phyloP scores from a whole-genome alignment of 1,140 invertebrate species.

The Stegodyphus mimosarum region DNA sequence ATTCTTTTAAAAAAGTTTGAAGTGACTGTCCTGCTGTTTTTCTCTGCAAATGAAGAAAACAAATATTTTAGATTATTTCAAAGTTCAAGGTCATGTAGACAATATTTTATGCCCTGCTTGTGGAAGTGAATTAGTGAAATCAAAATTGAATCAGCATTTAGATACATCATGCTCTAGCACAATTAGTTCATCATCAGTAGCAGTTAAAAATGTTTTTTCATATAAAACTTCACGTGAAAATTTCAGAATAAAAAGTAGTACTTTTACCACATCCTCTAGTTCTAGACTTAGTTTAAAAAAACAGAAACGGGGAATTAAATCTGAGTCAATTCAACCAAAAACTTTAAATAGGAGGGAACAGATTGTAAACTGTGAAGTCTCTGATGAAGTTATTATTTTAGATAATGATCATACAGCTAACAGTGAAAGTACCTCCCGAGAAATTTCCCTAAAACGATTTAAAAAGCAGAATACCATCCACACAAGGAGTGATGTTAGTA shows the following conservation, averaged over 20 bases:
- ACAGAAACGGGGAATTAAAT: background rate
- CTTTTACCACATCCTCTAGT: background rate
- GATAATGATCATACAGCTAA: too few relatives aligned
- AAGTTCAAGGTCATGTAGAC: background rate
- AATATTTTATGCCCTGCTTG: slow-evolving; percentile 38
- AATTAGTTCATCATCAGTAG: too few relatives aligned
- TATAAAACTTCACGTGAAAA: background rate
- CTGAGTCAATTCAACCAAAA: background rate
- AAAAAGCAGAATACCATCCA: too few relatives aligned
- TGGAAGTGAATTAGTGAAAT: slow-evolving; percentile 17
- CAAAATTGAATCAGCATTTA: slow-evolving; percentile 43
- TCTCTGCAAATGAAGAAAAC: background rate
- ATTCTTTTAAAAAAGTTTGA: too few relatives aligned
- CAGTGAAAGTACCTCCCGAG: too few relatives aligned
- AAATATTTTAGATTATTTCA: background rate
- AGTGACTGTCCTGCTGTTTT: background rate
- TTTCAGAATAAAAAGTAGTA: background rate
- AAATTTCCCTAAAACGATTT: too few relatives aligned
- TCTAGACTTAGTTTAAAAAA: background rate
- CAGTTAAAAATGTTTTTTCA: background rate
- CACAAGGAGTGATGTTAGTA: too few relatives aligned
- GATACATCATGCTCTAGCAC: slow-evolving; percentile 25
- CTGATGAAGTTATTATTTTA: too few relatives aligned
- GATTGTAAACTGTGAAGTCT: background rate
- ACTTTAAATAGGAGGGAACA: background rate